Evolutionary conservation across 2,888 invertebrate species (phyloP), one percentile per base, ranked within the genome.

Genomic region (Apotomis betuletana): DNA sequence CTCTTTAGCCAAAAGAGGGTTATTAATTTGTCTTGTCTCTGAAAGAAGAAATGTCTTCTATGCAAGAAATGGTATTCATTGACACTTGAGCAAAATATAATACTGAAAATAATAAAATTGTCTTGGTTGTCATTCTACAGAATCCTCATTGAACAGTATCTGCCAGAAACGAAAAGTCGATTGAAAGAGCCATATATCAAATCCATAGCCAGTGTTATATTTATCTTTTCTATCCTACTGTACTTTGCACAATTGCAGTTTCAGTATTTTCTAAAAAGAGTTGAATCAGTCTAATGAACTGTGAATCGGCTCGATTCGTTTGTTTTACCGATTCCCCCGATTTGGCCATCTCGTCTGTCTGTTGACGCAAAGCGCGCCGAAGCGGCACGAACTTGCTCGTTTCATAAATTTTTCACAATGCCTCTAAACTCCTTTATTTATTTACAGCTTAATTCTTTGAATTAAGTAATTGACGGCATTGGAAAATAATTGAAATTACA

Each of bases 361-460:
- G 65, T 57, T 65, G 65, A 46, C 65, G 55, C 65, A 65, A 65
- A 65, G 46, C 55, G 65, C 55, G 46, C 0, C 55, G n/a, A 54
- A 57, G 55, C 65, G 55, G 65, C 55, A 65, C 65, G 65, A 65
- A 57, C 65, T 55, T 65, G 65, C 55, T 46, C 55, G 64, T 65
- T 65, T 55, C 65, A 27, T 65, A 44, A 65, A 65, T n/a, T 46
- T 57, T 65, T 49, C 65, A 57, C 65, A 65, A 65, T 65, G 27
- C 46, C 46, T 54, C 54, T 64, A 55, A 65, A 65, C 12, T 55
- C 44, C 54, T 64, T 57, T 65, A 57, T 57, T 57, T 65, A 27
- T 65, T 55, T 54, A 36, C 38, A 51, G 13, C 55, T 57, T 65
- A 55, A 44, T 65, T 64, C 65, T 46, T 65, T 57, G 55, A 9